Evolutionary conservation across 1,140 invertebrate genomes (phyloP).

Genomic region (Dreissena rostriformis): DNA sequence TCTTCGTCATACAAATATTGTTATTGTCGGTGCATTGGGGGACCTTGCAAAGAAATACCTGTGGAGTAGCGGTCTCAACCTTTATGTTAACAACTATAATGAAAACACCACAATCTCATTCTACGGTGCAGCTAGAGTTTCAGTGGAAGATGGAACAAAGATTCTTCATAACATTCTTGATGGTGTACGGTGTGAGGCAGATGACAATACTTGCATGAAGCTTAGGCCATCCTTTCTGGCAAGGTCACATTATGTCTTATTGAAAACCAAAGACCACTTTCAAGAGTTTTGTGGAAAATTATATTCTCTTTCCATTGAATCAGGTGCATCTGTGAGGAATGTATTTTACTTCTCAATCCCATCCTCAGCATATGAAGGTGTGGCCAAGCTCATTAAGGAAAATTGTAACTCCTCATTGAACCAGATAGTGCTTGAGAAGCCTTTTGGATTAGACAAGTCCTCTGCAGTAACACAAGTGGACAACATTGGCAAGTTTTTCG

Average conservation of each 20-base stretch:
- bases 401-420: slow-evolving; percentile 67
- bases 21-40: slow-evolving; percentile 73
- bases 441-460: slow-evolving; percentile 74
- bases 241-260: slow-evolving; percentile 60
- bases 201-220: slow-evolving; percentile 55
- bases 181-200: slow-evolving; percentile 56
- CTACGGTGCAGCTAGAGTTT: slow-evolving; percentile 62
- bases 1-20: slow-evolving; percentile 61
- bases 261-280: slow-evolving; percentile 63
- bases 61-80: slow-evolving; percentile 73
- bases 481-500: slow-evolving; percentile 65
- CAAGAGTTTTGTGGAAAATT: slow-evolving; percentile 32
- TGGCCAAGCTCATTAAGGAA: slow-evolving; percentile 66
- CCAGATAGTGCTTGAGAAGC: slow-evolving; percentile 78
- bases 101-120: slow-evolving; percentile 69
- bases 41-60: slow-evolving; percentile 78
- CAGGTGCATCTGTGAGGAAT: slow-evolving; percentile 1
- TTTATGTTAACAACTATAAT: slow-evolving; percentile 62
- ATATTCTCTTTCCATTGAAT: not conserved
- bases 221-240: slow-evolving; percentile 60
- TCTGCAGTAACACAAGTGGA: slow-evolving; percentile 68
- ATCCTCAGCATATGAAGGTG: slow-evolving; percentile 71
- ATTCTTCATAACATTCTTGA: slow-evolving; percentile 60
- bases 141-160: slow-evolving; percentile 54
- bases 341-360: slow-evolving; percentile 78